Evolutionary conservation across 2,888 invertebrate species (phyloP).

Genomic region (Xanthia togata): DNA sequence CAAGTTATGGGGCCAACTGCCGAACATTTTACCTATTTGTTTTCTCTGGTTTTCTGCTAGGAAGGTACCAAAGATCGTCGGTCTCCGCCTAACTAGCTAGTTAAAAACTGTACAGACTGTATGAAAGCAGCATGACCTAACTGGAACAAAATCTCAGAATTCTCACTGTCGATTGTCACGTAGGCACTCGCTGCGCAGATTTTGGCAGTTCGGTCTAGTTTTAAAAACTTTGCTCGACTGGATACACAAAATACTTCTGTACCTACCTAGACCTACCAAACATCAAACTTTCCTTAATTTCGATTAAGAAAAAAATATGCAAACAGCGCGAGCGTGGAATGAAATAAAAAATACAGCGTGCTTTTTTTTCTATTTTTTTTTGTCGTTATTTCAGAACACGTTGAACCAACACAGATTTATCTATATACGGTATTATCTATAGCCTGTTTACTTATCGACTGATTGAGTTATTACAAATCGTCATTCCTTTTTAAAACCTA

Average conservation of each 20-base stretch:
- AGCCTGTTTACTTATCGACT: conserved; percentile 41
- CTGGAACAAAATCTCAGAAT: background rate
- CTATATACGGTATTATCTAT: conserved; percentile 33
- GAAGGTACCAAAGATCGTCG: background rate
- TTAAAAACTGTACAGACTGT: background rate
- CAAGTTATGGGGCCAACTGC: background rate
- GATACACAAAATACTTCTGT: background rate
- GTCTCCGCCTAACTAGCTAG: background rate
- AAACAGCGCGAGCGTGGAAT: background rate
- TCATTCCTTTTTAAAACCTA: conserved; percentile 52
- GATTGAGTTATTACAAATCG: conserved; percentile 41
- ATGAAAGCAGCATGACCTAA: background rate
- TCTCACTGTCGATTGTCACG: conserved; percentile 1
- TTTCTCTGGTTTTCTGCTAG: background rate
- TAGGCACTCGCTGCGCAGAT: background rate
- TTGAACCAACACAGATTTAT: background rate
- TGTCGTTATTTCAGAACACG: background rate
- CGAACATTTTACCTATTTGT: background rate
- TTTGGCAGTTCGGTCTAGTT: conserved; percentile 11
- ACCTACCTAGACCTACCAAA: background rate
- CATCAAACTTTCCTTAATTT: background rate
- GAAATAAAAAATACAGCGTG: background rate
- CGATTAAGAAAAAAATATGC: background rate
- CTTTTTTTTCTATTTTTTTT: background rate
- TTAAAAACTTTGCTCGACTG: background rate